Evolutionary conservation across 2,888 invertebrate species (phyloP).

Genomic region (Ashinkailepas kermadecensis): DNA sequence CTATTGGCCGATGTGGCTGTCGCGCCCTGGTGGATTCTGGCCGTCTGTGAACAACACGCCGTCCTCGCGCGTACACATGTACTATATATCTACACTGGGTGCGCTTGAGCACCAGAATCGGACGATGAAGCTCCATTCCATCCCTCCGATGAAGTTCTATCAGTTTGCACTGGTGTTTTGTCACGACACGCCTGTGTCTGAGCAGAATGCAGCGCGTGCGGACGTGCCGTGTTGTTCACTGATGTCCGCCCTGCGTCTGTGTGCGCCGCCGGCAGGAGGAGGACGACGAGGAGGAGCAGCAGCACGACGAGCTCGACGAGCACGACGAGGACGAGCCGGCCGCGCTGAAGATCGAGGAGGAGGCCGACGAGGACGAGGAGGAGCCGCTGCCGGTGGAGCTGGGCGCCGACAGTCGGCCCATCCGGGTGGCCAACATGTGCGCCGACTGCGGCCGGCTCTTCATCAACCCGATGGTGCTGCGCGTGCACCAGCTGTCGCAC

Average conservation of each 20-base stretch:
- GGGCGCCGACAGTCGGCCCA: not conserved
- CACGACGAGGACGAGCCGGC: not conserved
- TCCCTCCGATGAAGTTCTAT: too few species aligned
- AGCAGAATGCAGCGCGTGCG: not conserved
- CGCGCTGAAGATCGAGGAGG: not conserved
- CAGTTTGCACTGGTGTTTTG: too few species aligned
- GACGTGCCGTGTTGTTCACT: not conserved
- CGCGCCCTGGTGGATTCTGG: too few species aligned
- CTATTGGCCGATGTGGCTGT: too few species aligned
- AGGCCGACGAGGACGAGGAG: not conserved
- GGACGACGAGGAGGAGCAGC: not conserved
- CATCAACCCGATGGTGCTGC: conserved; percentile 19
- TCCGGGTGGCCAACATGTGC: conserved; percentile 16
- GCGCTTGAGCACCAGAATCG: too few species aligned
- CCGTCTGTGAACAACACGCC: too few species aligned
- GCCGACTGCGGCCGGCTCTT: conserved; percentile 10
- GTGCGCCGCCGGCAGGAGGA: not conserved
- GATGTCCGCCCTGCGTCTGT: conserved; percentile 10
- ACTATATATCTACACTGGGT: too few species aligned
- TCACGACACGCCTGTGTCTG: not conserved
- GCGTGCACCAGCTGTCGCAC: conserved; percentile 6
- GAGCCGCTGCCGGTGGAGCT: not conserved
- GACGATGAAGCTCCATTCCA: too few species aligned
- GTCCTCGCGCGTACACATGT: too few species aligned
- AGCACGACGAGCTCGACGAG: not conserved